Percentiles rank a stretch among this genome's conserved stretches.
phyloP scores from a whole-genome alignment of 2,797 vertebrate species.

The Parotocinclus haroldoi region DNA sequence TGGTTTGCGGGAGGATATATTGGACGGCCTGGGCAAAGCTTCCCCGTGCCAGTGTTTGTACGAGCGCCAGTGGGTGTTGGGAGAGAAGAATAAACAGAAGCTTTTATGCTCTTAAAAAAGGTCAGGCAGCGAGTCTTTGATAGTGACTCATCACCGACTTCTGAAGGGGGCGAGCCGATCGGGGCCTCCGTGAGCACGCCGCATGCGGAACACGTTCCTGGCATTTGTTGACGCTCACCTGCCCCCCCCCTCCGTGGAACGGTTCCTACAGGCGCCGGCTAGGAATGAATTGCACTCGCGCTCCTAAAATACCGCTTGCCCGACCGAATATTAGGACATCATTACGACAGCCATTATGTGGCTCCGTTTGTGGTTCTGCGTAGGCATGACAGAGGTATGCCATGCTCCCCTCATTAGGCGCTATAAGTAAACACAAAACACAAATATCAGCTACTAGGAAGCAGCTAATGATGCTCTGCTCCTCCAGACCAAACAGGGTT shows the following conservation, averaged over 20 bases:
- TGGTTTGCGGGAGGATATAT: conserved; percentile 25
- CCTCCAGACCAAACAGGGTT: conserved; percentile 2
- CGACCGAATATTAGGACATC: conserved; percentile 1
- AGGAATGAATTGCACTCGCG: neutral
- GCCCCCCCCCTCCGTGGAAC: neutral
- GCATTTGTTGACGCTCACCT: neutral
- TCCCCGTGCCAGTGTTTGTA: conserved; percentile 22
- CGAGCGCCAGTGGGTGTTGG: conserved; percentile 43
- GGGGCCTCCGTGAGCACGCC: conserved; percentile 4
- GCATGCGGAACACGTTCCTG: conserved; percentile 3
- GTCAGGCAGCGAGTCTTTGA: conserved; percentile 48
- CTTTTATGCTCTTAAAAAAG: conserved; percentile 58
- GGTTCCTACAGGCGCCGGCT: neutral
- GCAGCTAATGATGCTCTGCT: conserved; percentile 35
- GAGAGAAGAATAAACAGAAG: conserved; percentile 55
- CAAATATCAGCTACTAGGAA: neutral
- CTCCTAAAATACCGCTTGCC: neutral
- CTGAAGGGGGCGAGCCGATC: conserved; percentile 10
- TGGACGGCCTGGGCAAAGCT: conserved; percentile 25
- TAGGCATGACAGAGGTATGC: conserved; percentile 16
- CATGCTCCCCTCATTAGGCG: conserved; percentile 24
- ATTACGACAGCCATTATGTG: conserved; percentile 4
- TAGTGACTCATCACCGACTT: conserved; percentile 49
- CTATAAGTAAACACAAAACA: conserved; percentile 25
- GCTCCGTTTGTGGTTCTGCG: conserved; percentile 9